These are phyloP conservation scores for Harpalus rubripes DNA, from an alignment of 2,888 invertebrate species.

Conservation along the genomic window DNA sequence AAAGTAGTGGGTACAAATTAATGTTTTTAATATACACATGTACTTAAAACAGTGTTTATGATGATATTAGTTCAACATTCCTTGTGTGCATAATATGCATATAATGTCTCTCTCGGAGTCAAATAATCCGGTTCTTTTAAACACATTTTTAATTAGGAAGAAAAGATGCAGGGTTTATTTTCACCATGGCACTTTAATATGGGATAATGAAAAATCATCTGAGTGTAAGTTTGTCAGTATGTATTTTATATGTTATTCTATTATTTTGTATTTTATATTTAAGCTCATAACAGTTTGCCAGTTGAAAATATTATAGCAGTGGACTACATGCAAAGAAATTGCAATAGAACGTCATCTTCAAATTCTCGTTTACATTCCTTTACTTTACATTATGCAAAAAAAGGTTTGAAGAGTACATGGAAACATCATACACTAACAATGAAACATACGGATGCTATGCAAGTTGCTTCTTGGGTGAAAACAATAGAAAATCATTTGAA, in stretches of 20 bases:
- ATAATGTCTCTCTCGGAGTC: slow-evolving; percentile 55
- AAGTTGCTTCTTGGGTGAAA: slow-evolving; percentile 83
- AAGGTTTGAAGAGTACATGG: slow-evolving; percentile 81
- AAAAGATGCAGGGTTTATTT: slow-evolving; percentile 83
- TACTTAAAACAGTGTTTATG: slow-evolving; percentile 32
- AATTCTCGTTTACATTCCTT: slow-evolving; percentile 77
- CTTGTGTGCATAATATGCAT: not conserved
- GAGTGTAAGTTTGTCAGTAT: slow-evolving; percentile 77
- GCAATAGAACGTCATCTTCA: slow-evolving; percentile 73
- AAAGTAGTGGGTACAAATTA: slow-evolving; percentile 30
- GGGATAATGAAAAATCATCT: slow-evolving; percentile 82
- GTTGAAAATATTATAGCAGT: slow-evolving; percentile 80
- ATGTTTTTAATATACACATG: slow-evolving; percentile 16
- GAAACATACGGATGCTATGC: slow-evolving; percentile 81
- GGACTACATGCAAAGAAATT: slow-evolving; percentile 76
- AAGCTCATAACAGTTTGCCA: slow-evolving; percentile 80
- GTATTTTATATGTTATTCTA: slow-evolving; percentile 4
- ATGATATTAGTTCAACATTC: slow-evolving; percentile 42
- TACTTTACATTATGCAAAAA: slow-evolving; percentile 82
- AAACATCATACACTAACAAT: slow-evolving; percentile 80
- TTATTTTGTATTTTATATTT: slow-evolving; percentile 66
- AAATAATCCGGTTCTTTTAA: slow-evolving; percentile 73
- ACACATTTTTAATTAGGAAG: slow-evolving; percentile 82
- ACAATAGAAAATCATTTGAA: slow-evolving; percentile 79
- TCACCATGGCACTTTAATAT: slow-evolving; percentile 81